These are phyloP conservation scores for Sciurus niger DNA, from an alignment of 2,113 vertebrate genomes.

Conservation along the genomic window DNA sequence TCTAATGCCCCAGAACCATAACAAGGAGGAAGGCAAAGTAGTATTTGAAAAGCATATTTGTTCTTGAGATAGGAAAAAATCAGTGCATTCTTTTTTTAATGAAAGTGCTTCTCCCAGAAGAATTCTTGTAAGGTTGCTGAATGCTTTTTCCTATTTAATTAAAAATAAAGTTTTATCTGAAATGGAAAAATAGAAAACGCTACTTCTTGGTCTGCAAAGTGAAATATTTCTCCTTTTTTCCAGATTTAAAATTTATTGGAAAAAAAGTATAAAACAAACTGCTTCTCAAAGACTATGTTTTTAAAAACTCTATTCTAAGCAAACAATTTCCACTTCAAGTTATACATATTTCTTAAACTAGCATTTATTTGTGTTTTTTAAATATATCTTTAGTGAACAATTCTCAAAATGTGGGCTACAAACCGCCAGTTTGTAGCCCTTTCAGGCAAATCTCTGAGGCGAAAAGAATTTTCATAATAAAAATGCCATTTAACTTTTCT, in stretches of 20 bases:
- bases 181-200: slow-evolving; percentile 56
- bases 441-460: background rate
- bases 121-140: slow-evolving; percentile 70
- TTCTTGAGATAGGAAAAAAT: slow-evolving; percentile 38
- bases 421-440: background rate
- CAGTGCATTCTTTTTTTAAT: slow-evolving; percentile 50
- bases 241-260: slow-evolving; percentile 54
- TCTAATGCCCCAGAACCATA: background rate
- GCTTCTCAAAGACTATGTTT: slow-evolving; percentile 43
- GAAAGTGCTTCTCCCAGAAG: background rate
- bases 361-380: slow-evolving; percentile 59
- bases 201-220: background rate
- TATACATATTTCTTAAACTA: slow-evolving; percentile 41
- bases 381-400: background rate
- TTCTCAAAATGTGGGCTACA: background rate
- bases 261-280: slow-evolving; percentile 37
- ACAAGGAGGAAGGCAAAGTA: background rate
- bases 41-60: slow-evolving; percentile 37
- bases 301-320: slow-evolving; percentile 58
- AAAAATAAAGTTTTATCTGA: slow-evolving; percentile 83
- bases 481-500: background rate
- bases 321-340: slow-evolving; percentile 59
- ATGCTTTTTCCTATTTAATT: slow-evolving; percentile 84
- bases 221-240: background rate
- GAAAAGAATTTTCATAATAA: background rate